Evolutionary conservation across 2,797 vertebrate genomes (phyloP).

Genomic region (Hydrophis major): DNA sequence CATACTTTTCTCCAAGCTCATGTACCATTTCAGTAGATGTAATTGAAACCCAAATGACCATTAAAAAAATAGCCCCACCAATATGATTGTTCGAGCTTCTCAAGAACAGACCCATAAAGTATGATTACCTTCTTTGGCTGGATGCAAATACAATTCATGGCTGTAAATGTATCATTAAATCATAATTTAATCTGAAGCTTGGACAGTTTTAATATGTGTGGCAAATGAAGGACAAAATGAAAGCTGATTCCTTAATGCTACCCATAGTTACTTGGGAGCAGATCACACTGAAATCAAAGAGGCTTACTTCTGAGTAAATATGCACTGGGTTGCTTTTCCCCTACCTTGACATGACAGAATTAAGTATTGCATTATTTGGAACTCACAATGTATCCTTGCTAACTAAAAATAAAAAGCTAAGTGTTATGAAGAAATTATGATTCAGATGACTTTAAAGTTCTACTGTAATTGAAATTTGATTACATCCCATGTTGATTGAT

Average conservation of each 20-base stretch:
- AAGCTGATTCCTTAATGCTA: conserved; percentile 26
- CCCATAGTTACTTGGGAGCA: not conserved
- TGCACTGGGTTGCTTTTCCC: not conserved
- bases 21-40: not conserved
- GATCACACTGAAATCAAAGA: not conserved
- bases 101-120: accelerated
- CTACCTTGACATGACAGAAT: conserved; percentile 20
- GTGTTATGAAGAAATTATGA: not conserved
- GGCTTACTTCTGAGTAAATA: not conserved
- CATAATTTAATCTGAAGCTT: conserved; percentile 12
- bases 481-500: not conserved
- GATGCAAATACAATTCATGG: not conserved
- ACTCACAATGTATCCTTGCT: not conserved
- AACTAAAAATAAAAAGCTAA: not conserved
- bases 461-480: not conserved
- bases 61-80: not conserved
- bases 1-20: not conserved
- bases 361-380: conserved; percentile 34
- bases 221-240: conserved; percentile 23
- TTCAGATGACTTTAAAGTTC: conserved; percentile 32
- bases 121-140: not conserved
- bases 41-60: not conserved
- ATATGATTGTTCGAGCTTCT: accelerated
- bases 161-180: not conserved
- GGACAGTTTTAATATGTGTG: not conserved